Base-by-base conservation (phyloP, 2,113 vertebrate genomes). In the Mungos mungo region DNA sequence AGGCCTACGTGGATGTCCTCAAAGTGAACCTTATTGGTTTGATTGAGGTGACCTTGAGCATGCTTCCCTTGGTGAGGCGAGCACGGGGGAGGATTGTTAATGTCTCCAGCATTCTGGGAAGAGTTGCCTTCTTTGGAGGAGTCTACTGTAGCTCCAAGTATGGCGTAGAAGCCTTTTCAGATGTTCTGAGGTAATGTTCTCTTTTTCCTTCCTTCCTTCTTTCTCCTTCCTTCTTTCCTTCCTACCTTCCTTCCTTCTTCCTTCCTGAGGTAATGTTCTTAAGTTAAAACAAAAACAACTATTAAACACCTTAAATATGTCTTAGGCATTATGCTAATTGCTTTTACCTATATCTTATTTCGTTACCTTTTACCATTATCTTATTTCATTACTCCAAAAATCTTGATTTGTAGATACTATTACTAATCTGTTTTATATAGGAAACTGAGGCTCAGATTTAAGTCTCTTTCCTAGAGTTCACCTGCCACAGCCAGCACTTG, bases 121-220 rank as follows among this genome's bases (percentile, higher is more conserved):
- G 99, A 93, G 50, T 98, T 21, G 96, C 98, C 47, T 50, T 93
- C 6, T 11, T 38, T 47, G 97, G 97, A 31, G 98, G 97, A 66
- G 94, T 92, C 25, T 99, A 99, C 83, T 97, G 88, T 76, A 84
- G 98, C 77, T 98, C 99, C 25, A 99, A 99, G 92, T 98, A 95
- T 93, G 98, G 98, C 50, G 98, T 99, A 21, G 99, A 99, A 94
- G 98, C 97, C 16, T 99, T 99, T 97, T 99, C 99, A 25, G 99
- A 99, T 87, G 88, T 90, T 38, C 98, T 99, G 18, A 98, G 99
- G 99, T 99, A 96, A 98, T 12, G n/a, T 38, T 95, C 23, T 77
- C 57, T 60, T 60, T 60, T 60, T 60, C 7, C 19, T 60, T 60
- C 7, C 19, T 25, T 60, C 19, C 19, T 60, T 60, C 12, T 16